Base-by-base conservation (phyloP, 2,888 invertebrate species). In the Amphipyra tragopoginis region DNA sequence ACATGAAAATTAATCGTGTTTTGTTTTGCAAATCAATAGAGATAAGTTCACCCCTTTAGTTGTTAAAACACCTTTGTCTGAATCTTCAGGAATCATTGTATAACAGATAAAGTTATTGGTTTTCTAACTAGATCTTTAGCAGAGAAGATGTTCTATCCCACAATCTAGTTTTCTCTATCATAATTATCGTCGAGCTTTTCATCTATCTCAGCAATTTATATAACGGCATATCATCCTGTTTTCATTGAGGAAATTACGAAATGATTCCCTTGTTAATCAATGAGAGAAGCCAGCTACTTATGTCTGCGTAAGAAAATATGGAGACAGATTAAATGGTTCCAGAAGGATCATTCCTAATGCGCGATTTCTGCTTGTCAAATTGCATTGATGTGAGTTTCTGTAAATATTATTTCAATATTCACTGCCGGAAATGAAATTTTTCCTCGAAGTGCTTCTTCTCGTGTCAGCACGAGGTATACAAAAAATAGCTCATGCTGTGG, bases 201-300 rank as follows among this genome's bases (percentile, higher is more conserved):
- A 68, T 73, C 47, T 52, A 42, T 33, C 9, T 45, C 45, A 29
- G 60, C 51, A 38, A 74, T 58, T 71, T 69, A 72, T 42, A 40
- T 57, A 75, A 51, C 72, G 53, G 71, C 9, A 40, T 5, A 0
- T 33, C 71, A 70, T 75, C 72, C 72, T 65, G 71, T 55, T 58
- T 58, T 34, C 43, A 53, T 33, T 45, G 53, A 70, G 71, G 59
- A 75, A 75, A 75, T 65, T 65, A 72, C 71, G 48, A 75, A 72
- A 70, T 65, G 10, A 75, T 65, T 69, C 47, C 11, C 55, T 59
- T 60, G 43, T 52, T 64, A 69, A 69, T 74, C 43, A 54, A 55
- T 63, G 54, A 44, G 40, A 62, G 49, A 48, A 67, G 42, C 38
- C 3, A 49, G 68, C 57, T 68, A 56, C 51, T 39, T 73, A 55